A percentile compares a stretch with the other conserved stretches of the same genome.
Evolutionary conservation across 1,140 invertebrate species (phyloP).

Genomic region (Hycleus phaleratus): DNA sequence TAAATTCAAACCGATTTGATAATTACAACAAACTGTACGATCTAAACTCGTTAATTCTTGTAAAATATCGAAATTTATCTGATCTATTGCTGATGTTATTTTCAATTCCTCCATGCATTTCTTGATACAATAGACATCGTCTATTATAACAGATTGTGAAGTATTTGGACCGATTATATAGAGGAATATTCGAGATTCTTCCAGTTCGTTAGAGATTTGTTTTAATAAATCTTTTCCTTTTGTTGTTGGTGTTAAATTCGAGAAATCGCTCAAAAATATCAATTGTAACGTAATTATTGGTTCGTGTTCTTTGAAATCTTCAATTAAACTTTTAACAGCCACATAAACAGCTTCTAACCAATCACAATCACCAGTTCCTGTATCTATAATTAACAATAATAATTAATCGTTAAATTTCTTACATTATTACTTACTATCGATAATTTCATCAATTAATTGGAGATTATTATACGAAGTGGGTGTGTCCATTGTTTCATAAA

Average conservation of each 20-base stretch:
- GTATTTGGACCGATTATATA: conserved; percentile 24
- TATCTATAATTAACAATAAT: too few relatives aligned
- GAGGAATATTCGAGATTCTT: conserved; percentile 17
- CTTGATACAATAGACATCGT: conserved; percentile 1
- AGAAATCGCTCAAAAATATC: too few relatives aligned
- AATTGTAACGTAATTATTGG: too few relatives aligned
- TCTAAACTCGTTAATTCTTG: conserved; percentile 12
- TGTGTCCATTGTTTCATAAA: neutral
- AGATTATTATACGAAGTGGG: too few relatives aligned
- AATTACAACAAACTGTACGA: conserved; percentile 18
- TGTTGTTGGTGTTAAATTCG: too few relatives aligned
- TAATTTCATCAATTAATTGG: too few relatives aligned
- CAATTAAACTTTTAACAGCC: too few relatives aligned
- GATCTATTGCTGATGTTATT: neutral
- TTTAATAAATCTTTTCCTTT: conserved; percentile 1
- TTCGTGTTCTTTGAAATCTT: too few relatives aligned
- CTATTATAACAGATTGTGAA: conserved; percentile 13
- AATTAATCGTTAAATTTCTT: too few relatives aligned
- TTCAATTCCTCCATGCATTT: conserved; percentile 18
- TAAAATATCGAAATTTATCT: conserved; percentile 3
- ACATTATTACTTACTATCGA: too few relatives aligned
- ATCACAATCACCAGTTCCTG: too few relatives aligned
- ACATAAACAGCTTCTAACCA: too few relatives aligned
- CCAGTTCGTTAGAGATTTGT: conserved; percentile 4
- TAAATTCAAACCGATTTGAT: conserved; percentile 18